Evolutionary conservation across 2,113 vertebrate genomes (phyloP).

Genomic region (Erpornis zantholeuca): DNA sequence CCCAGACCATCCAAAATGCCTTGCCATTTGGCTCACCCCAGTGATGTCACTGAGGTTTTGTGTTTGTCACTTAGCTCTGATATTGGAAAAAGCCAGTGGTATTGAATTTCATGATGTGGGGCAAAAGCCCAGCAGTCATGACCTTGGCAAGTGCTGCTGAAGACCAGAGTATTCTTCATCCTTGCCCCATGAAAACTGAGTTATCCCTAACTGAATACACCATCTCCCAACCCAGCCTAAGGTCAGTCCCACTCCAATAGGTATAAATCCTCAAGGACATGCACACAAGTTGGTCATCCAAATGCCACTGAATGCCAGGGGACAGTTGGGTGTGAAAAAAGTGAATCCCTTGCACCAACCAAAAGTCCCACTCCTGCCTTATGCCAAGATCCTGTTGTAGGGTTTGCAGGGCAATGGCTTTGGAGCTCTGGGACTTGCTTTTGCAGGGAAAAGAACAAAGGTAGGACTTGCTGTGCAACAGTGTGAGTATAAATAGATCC

Average conservation of each 20-base stretch:
- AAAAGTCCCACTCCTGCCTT: not conserved
- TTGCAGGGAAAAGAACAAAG: not conserved
- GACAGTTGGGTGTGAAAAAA: not conserved
- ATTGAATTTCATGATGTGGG: not conserved
- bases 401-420: not conserved
- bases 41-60: not conserved
- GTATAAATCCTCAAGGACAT: not conserved
- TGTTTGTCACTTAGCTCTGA: not conserved
- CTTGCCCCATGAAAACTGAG: not conserved
- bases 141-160: not conserved
- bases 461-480: not conserved
- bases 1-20: not conserved
- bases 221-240: not conserved
- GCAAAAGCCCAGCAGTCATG: not conserved
- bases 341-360: not conserved
- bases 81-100: not conserved
- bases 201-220: not conserved
- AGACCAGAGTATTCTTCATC: not conserved
- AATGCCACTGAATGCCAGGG: not conserved
- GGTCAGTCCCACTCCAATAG: not conserved
- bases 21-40: not conserved
- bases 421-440: not conserved
- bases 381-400: not conserved
- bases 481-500: not conserved
- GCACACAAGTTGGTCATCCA: fast-evolving